Percentiles rank a stretch among this genome's conserved stretches.
phyloP scores from a whole-genome alignment of 2,888 invertebrate species.

The Chydorus sphaericus region DNA sequence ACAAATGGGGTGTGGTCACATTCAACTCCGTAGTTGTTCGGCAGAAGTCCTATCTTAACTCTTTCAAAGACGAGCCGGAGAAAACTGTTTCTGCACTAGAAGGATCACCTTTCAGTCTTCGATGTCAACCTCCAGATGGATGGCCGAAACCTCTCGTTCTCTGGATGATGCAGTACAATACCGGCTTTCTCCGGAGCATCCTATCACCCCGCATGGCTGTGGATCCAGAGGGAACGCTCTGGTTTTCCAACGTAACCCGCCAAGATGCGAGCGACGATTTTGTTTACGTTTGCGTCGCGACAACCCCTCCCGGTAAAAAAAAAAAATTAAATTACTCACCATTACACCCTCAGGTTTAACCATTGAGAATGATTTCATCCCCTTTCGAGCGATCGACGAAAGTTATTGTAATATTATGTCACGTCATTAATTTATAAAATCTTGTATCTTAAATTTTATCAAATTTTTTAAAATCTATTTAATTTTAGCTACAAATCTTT shows the following conservation, averaged over 20 bases:
- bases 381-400: too few relatives aligned
- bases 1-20: constrained; percentile 32
- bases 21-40: constrained; percentile 38
- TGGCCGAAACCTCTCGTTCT: constrained; percentile 90
- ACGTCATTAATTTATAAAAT: too few relatives aligned
- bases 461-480: neutral
- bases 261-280: constrained; percentile 68
- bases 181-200: constrained; percentile 66
- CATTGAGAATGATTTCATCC: too few relatives aligned
- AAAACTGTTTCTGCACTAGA: constrained; percentile 47
- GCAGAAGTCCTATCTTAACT: constrained; percentile 77
- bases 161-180: constrained; percentile 74
- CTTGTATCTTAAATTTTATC: neutral
- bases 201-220: constrained; percentile 87
- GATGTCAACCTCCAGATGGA: constrained; percentile 84
- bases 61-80: constrained; percentile 52
- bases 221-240: constrained; percentile 88
- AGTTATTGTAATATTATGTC: too few relatives aligned
- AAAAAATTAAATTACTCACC: neutral
- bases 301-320: constrained; percentile 51
- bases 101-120: constrained; percentile 71
- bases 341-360: too few relatives aligned
- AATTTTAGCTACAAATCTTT: neutral
- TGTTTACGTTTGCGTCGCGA: constrained; percentile 85
- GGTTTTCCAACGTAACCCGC: constrained; percentile 86